Evolutionary conservation across 2,888 invertebrate genomes (phyloP), one percentile per base, ranked within the genome.

Genomic region (Brenthis daphne): DNA sequence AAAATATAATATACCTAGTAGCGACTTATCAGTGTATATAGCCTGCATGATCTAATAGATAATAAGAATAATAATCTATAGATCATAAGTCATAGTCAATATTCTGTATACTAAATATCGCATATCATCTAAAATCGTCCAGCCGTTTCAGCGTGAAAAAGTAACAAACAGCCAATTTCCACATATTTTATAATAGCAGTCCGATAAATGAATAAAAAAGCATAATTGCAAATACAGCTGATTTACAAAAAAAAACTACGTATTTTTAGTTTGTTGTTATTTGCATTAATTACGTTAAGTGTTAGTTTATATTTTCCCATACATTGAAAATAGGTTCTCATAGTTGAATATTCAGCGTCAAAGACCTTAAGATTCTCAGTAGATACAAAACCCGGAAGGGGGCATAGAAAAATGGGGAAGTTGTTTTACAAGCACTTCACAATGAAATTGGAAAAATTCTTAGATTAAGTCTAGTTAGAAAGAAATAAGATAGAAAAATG

Each of bases 351-450:
- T 75, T 71, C 71, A 69, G 65, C 70, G 71, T 69, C 70, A 68
- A 67, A 67, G 67, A 67, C 67, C 67, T 67, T 61, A 67, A 63
- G 65, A 74, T 80, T 85, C 85, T 72, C 85, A 83, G 80, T 79
- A 80, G 76, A 65, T 64, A 65, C 57, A 65, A 58, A 68, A 72
- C 51, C 57, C 70, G 73, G 74, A 72, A 73, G 65, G 43, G 43
- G 60, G 53, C 24, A 43, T 37, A 63, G 37, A 54, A 63, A 33
- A n/a, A 60, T n/a, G 29, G 29, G 60, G 60, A 60, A 60, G 50
- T 50, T 4, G n/a, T 50, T 48, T 60, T 12, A 48, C 60, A 33
- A 50, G 48, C 29, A 60, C 29, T 16, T 50, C 33, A 24, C 60
- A 16, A 24, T 50, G 60, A 60, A 60, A 60, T 50, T 60, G 48